phyloP scores from a whole-genome alignment of 2,797 vertebrate species.

The Columba guinea region DNA sequence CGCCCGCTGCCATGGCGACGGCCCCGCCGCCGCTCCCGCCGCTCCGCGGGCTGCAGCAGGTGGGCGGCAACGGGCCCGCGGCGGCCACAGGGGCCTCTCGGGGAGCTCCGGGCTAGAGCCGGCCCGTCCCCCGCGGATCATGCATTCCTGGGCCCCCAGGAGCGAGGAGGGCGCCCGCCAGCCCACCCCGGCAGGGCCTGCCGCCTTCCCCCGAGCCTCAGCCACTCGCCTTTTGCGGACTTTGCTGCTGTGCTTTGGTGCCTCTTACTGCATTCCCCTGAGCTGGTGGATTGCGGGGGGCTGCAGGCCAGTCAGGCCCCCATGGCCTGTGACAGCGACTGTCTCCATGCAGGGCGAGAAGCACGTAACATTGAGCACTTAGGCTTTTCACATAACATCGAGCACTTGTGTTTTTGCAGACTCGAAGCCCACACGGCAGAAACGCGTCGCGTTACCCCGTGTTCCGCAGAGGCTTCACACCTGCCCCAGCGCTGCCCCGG shows the following conservation, averaged over 20 bases:
- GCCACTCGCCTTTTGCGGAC: fast-evolving
- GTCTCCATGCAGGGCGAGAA: background rate
- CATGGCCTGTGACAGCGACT: background rate
- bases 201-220: fast-evolving
- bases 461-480: background rate
- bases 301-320: background rate
- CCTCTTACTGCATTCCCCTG: background rate
- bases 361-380: fast-evolving
- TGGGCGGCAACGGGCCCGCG: background rate
- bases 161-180: background rate
- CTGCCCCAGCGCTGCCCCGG: fast-evolving
- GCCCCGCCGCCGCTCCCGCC: background rate
- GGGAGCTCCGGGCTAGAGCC: background rate
- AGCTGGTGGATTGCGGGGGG: background rate
- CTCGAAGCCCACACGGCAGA: background rate
- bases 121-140: too few relatives aligned
- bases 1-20: background rate
- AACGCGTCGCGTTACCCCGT: too few relatives aligned
- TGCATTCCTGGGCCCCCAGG: background rate
- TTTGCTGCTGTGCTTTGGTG: background rate
- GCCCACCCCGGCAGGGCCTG: background rate
- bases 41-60: background rate
- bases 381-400: fast-evolving
- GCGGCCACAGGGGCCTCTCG: background rate
- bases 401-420: background rate